Evolutionary conservation across 1,140 invertebrate genomes (phyloP), one percentile per base, ranked within the genome.

Genomic region (Drosophila tsacasi): DNA sequence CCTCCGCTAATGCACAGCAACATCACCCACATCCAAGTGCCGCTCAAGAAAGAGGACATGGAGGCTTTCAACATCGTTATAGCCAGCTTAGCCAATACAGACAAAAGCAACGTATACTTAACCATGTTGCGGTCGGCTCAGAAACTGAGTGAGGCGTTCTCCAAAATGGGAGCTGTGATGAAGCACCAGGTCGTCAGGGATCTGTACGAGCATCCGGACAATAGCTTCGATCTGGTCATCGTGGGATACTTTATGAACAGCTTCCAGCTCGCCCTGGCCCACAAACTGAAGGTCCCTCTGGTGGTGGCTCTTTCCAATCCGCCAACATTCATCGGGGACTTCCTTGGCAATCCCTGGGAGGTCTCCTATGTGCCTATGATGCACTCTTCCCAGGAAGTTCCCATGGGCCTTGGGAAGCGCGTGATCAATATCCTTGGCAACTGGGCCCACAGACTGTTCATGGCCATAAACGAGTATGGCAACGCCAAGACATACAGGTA

Each of bases 181-280:
- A 66, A 54, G 40, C 69, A 89, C 49, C 52, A 47, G 37, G 42
- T 59, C 1, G 80, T 92, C 2, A 68, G 25, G 17, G 30, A 73
- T 25, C 63, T 92, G 0, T 87, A 92, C 23, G 83, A 91, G 46
- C 69, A 91, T 32, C 32, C 66, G 15, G 74, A 73, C 8, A 85
- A 80, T 21, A 63, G 75, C 21, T 92, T 87, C 46, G 91, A 92
- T 61, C 30, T 92, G 37, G 69, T 87, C 12, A 71, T 92, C 17
- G 23, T 78, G 7, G 91, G 91, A 2, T 87, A 60, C 46, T 84
- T 92, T 39, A 21, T 87, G n/a, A 92, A 92, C 47, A 61, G 68
- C 9, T 91, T 79, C 50, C 74, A 91, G 40, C 21, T 92, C 17
- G 79, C 83, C 2, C 9, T 92, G 21, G 85, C 80, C 0, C 76